Percentiles rank a stretch among this genome's conserved stretches.
Conservation (phyloP, 2,797 vertebrate species). For the Anabacerthia variegaticeps region DNA sequence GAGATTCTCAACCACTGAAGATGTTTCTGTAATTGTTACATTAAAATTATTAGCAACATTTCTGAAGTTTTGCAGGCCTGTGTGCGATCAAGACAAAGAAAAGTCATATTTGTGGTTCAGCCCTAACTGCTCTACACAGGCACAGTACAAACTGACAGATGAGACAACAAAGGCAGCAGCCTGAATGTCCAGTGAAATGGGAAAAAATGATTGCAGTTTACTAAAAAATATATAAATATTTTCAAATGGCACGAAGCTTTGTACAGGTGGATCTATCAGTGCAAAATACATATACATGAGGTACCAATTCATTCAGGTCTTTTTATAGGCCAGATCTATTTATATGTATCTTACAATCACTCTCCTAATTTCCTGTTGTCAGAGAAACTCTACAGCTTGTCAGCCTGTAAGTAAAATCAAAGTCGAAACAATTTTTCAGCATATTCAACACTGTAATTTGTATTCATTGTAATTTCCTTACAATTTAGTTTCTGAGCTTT, state of each 20-base stretch:
- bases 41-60: conserved; percentile 50
- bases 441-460: neutral
- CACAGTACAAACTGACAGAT: conserved; percentile 9
- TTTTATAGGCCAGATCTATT: conserved; percentile 63
- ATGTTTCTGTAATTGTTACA: neutral
- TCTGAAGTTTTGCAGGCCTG: conserved; percentile 37
- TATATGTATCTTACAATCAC: conserved; percentile 41
- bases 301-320: conserved; percentile 61
- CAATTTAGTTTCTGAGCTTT: neutral
- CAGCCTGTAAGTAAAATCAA: neutral
- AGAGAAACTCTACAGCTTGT: neutral
- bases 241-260: conserved; percentile 68
- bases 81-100: neutral
- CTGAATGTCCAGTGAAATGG: neutral
- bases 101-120: neutral
- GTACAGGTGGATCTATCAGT: conserved; percentile 70
- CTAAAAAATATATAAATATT: conserved; percentile 41
- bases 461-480: neutral
- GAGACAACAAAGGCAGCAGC: conserved; percentile 55
- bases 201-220: neutral
- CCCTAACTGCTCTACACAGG: conserved; percentile 8
- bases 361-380: neutral
- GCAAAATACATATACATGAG: conserved; percentile 76
- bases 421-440: neutral
- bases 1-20: conserved; percentile 6